phyloP scores from a whole-genome alignment of 2,797 vertebrate genomes.

The Sciurus vulgaris region DNA sequence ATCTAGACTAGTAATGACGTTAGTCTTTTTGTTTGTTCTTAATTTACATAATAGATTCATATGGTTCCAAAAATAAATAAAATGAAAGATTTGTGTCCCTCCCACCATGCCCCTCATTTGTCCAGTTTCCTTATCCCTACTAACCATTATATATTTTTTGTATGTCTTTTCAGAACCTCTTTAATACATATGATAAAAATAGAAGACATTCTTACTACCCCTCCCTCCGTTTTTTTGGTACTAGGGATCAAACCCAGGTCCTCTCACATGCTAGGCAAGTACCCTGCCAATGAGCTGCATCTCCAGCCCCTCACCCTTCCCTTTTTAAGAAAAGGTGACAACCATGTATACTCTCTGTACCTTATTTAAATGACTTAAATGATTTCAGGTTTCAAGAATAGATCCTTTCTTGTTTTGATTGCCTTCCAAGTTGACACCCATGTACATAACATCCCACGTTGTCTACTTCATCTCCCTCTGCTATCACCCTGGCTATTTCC shows the following conservation, averaged over 20 bases:
- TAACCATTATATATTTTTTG: neutral
- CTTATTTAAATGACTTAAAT: neutral
- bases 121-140: neutral
- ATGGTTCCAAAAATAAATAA: neutral
- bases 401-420: neutral
- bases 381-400: neutral
- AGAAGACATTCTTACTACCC: neutral
- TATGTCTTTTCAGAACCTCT: neutral
- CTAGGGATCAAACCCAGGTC: neutral
- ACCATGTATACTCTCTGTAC: neutral
- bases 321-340: neutral
- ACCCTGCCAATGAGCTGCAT: neutral
- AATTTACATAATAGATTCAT: slow-evolving; percentile 8
- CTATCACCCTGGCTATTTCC: neutral
- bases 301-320: neutral
- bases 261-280: neutral
- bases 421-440: neutral
- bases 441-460: neutral
- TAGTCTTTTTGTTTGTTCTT: slow-evolving; percentile 15
- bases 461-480: neutral
- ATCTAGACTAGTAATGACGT: neutral
- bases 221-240: neutral
- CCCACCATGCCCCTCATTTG: neutral
- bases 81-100: neutral
- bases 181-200: neutral